Evolutionary conservation across 1,140 invertebrate species (phyloP), one percentile per base, ranked within the genome.

Genomic region (Eufriesea mexicana): DNA sequence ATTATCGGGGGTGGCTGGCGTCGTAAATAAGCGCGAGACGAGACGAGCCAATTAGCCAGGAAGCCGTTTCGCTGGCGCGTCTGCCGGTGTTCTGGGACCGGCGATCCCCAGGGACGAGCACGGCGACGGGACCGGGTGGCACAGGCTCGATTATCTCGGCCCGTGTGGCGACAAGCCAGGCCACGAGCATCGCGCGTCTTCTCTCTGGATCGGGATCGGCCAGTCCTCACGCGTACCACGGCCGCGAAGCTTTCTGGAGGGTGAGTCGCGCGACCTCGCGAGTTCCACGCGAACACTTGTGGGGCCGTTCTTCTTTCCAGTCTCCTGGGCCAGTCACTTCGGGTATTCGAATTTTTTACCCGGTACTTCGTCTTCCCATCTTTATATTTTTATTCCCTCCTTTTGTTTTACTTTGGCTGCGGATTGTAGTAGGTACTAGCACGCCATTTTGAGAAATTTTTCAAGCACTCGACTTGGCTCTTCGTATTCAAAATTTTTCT

Each of bases 61-160:
- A 86, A 75, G 77, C 72, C 54, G 80, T 75, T 49, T 75, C 54
- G 75, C 45, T 91, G 90, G 83, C 71, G 79, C 55, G 78, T 78
- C 84, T 83, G 88, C 83, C 84, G 87, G 66, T 90, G 91, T 89
- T 92, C 91, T 90, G 89, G 87, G 85, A 83, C 75, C 73, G 66
- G 68, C 45, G 78, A 77, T 93, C 93, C 93, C 93, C 85, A 71
- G 93, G 91, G 93, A 93, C 84, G 77, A 70, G 55, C 49, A 80
- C 86, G 90, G 93, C 89, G 93, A 93, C 93, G 89, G 93, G 87
- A 91, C 94, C 93, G 92, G 89, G 89, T 94, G 94, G 94, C 90
- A 94, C 94, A 92, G 87, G 68, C 84, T 82, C 90, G 92, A 92
- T 89, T 94, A 94, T 92, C 91, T 90, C 90, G 82, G 74, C 49